phyloP scores from a whole-genome alignment of 2,113 vertebrate species.

The Galbula dea region DNA sequence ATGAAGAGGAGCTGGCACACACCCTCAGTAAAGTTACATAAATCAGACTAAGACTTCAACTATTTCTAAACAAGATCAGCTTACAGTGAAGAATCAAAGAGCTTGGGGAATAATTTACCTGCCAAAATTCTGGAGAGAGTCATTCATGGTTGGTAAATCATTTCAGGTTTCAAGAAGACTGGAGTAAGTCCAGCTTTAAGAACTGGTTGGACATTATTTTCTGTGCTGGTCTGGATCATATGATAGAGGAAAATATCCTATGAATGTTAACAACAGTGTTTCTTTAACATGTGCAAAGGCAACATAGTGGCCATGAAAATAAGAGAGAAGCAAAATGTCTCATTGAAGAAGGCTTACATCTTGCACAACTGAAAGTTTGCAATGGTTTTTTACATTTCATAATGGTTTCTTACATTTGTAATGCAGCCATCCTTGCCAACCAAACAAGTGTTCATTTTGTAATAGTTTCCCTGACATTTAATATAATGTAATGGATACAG shows the following conservation, averaged over 20 bases:
- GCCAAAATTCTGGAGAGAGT: conserved; percentile 1
- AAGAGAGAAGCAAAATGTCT: neutral
- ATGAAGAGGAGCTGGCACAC: neutral
- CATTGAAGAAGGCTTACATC: neutral
- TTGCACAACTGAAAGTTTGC: neutral
- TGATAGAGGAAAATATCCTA: neutral
- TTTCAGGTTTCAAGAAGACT: neutral
- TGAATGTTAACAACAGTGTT: neutral
- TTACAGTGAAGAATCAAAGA: conserved; percentile 32
- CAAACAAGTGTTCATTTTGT: neutral
- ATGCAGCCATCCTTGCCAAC: neutral
- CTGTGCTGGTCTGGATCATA: neutral
- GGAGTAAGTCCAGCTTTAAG: conserved; percentile 2
- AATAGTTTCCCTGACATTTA: neutral
- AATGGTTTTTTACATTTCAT: accelerated
- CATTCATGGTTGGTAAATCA: conserved; percentile 10
- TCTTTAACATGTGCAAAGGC: neutral
- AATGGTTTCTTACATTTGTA: neutral
- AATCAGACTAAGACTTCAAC: conserved; percentile 54
- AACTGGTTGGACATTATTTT: neutral
- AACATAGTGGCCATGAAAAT: neutral
- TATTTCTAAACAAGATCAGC: conserved; percentile 43
- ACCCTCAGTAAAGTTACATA: conserved; percentile 16
- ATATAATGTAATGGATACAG: neutral
- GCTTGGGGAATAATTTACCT: conserved; percentile 5